Evolutionary conservation across 2,113 vertebrate genomes (phyloP), one percentile per base, ranked within the genome.

Genomic region (Ardeotis arabs): DNA sequence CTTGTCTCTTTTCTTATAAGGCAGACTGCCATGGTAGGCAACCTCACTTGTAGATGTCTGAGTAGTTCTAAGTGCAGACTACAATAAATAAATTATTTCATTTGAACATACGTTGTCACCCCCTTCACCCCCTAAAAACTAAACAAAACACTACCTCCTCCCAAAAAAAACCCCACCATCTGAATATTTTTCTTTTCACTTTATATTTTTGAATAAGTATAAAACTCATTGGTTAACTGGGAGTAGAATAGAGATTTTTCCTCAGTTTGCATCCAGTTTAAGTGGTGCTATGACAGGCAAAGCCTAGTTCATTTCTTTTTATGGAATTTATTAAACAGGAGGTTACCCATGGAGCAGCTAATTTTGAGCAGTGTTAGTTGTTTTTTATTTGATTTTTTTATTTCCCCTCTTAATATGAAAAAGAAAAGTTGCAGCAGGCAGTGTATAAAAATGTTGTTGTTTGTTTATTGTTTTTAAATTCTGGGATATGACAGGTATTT

Each of bases 141-240:
- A 39, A 56, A 12, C 6, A 29, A 75, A 45, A 8, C 12, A 35
- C 7, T 6, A 44, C 41, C 41, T 44, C 41, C 41, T 44, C 7
- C 0, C 2, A 4, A 1, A 2, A 0, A 6, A 14, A 22, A 13
- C 5, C 5, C 24, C 7, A 14, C 2, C 0, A 3, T 44, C 29
- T 64, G 13, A 29, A 16, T 77, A 33, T 56, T 77, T 84, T 77
- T 77, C 9, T 77, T 95, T 84, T 81, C 33, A 31, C 4, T 69
- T 89, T 59, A 7, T 62, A 11, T 4, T 18, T 84, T n/a, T 50
- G n/a, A 52, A 15, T 53, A 77, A 82, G 52, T 69, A 64, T 79
- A 3, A 44, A 85, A 74, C 49, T 82, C 14, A 20, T 22, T 69
- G 23, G 1, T 73, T 76, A 90, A n/a, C 21, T 83, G 16, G 3